Percentiles rank a stretch among this genome's conserved stretches.
phyloP scores from a whole-genome alignment of 2,113 vertebrate species.

The Meles meles region DNA sequence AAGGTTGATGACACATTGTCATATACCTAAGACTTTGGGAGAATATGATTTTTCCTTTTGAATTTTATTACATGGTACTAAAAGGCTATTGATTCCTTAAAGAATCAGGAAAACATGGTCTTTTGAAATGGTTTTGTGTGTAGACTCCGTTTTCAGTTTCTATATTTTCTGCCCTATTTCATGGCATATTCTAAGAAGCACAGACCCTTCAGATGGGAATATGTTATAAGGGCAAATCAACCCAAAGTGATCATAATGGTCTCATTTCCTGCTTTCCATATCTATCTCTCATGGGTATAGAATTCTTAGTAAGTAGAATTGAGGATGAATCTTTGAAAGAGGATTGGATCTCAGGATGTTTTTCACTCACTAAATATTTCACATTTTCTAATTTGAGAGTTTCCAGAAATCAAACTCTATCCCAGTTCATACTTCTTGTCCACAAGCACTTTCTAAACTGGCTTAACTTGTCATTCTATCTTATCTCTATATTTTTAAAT shows the following conservation, averaged over 20 bases:
- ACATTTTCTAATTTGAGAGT: neutral
- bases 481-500: neutral
- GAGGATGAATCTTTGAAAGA: slow-evolving; percentile 5
- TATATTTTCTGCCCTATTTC: neutral
- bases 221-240: neutral
- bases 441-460: neutral
- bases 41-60: neutral
- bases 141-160: neutral
- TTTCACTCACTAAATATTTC: slow-evolving; percentile 61
- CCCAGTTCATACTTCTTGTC: neutral
- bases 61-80: neutral
- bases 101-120: neutral
- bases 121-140: slow-evolving; percentile 3
- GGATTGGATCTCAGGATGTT: neutral
- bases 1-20: neutral
- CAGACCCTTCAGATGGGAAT: neutral
- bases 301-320: neutral
- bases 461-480: neutral
- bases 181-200: neutral
- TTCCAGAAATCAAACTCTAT: slow-evolving; percentile 17
- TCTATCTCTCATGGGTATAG: neutral
- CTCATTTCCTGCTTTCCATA: slow-evolving; percentile 23
- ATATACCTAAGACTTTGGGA: neutral
- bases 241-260: neutral
- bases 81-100: neutral